phyloP scores from a whole-genome alignment of 2,888 invertebrate genomes.

The Lithosia quadra region DNA sequence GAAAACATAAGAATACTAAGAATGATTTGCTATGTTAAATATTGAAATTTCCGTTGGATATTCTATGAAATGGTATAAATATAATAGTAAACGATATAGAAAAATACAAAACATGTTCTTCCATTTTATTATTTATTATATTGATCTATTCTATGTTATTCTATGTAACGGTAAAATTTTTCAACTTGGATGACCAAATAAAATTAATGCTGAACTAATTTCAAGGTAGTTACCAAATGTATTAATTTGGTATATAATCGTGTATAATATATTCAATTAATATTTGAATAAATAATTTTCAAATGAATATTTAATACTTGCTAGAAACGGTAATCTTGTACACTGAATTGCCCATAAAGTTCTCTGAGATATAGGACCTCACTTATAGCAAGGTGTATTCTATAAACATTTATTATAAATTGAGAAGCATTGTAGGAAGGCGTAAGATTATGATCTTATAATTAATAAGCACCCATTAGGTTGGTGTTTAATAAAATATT shows the following conservation, averaged over 20 bases:
- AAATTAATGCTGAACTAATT: background rate
- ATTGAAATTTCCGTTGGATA: background rate
- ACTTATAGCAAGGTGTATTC: background rate
- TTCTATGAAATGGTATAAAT: background rate
- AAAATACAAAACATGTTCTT: no score
- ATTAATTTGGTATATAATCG: background rate
- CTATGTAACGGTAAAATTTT: no score
- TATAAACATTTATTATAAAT: constrained; percentile 1
- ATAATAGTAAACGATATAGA: background rate
- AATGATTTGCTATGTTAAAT: no score
- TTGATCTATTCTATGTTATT: no score
- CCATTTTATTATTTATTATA: no score
- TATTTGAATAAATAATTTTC: background rate
- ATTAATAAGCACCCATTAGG: constrained; percentile 8
- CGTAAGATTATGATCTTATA: constrained; percentile 7
- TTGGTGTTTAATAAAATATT: constrained; percentile 11
- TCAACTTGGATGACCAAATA: background rate
- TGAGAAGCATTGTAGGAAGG: background rate
- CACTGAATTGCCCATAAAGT: background rate
- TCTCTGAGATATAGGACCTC: background rate
- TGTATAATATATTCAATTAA: constrained; percentile 1
- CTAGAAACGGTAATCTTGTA: background rate
- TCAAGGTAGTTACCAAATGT: background rate
- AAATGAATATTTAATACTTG: background rate
- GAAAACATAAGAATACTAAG: no score